Evolutionary conservation across 2,797 vertebrate species (phyloP).

Genomic region (Protonibea diacanthus): DNA sequence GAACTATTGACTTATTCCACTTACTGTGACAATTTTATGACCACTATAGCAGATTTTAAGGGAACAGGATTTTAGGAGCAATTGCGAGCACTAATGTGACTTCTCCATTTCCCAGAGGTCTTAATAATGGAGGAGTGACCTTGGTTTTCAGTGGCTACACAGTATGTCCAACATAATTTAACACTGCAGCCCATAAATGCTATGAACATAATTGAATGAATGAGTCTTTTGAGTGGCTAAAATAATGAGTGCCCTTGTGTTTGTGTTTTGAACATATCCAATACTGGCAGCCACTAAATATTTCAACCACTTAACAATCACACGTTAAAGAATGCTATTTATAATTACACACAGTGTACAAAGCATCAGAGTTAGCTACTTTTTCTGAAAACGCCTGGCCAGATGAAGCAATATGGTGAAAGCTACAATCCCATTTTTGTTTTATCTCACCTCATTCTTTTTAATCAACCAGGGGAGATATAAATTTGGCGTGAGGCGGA

Average conservation of each 20-base stretch:
- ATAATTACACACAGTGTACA: constrained; percentile 56
- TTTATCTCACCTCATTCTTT: constrained; percentile 43
- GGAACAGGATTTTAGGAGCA: constrained; percentile 68
- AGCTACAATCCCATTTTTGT: constrained; percentile 41
- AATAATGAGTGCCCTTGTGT: constrained; percentile 67
- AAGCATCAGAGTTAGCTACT: constrained; percentile 54
- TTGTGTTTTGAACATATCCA: constrained; percentile 60
- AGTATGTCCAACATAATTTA: constrained; percentile 63
- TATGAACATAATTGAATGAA: constrained; percentile 64
- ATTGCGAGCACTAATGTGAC: constrained; percentile 71
- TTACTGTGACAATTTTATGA: constrained; percentile 79
- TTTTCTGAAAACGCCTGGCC: constrained; percentile 42
- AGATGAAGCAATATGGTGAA: constrained; percentile 39
- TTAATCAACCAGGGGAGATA: constrained; percentile 57
- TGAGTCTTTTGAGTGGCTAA: constrained; percentile 66
- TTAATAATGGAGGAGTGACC: constrained; percentile 73
- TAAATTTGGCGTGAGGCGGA: constrained; percentile 53
- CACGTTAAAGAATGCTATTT: constrained; percentile 45
- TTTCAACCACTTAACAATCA: constrained; percentile 64
- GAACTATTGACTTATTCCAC: constrained; percentile 74
- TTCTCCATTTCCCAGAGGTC: constrained; percentile 68
- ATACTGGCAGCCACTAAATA: constrained; percentile 55
- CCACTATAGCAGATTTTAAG: constrained; percentile 72
- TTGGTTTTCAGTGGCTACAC: constrained; percentile 69
- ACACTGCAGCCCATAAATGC: constrained; percentile 58